Evolutionary conservation across 2,113 vertebrate genomes (phyloP).

Genomic region (Oryzias curvinotus): DNA sequence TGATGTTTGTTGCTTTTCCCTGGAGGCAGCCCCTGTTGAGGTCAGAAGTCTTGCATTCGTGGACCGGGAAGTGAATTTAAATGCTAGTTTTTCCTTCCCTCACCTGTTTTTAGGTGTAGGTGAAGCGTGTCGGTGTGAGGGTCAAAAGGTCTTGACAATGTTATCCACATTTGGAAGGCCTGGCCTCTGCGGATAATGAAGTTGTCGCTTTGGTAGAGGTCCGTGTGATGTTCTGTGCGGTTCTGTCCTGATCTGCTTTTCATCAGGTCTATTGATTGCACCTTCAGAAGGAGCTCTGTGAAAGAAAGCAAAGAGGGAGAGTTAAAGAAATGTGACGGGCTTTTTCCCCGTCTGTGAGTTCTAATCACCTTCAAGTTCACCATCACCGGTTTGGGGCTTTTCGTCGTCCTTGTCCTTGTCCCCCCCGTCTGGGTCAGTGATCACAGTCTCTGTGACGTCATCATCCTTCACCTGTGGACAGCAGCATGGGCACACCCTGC

Average conservation of each 20-base stretch:
- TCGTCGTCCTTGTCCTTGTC: neutral
- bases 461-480: conserved; percentile 1
- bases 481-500: conserved; percentile 57
- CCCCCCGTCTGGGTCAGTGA: neutral
- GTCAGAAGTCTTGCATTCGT: too few relatives aligned
- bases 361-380: conserved; percentile 48
- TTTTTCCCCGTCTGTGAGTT: neutral
- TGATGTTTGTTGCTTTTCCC: too few relatives aligned
- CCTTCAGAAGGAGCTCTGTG: conserved; percentile 74
- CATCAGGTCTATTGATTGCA: conserved; percentile 79
- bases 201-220: conserved; percentile 75
- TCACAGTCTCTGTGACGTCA: conserved; percentile 21
- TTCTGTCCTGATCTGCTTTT: conserved; percentile 68
- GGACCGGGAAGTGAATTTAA: too few relatives aligned
- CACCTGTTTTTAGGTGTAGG: conserved; percentile 82
- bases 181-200: conserved; percentile 85
- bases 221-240: conserved; percentile 79
- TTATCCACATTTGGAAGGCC: conserved; percentile 78
- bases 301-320: conserved; percentile 24
- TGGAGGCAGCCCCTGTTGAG: too few relatives aligned
- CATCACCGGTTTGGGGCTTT: conserved; percentile 31
- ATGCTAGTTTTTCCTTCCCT: conserved; percentile 3
- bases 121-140: conserved; percentile 71
- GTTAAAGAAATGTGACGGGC: neutral
- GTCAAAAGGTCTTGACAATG: conserved; percentile 76